phyloP scores from a whole-genome alignment of 92 coral and sea anemone species.

The Anthopleura xanthogrammica region DNA sequence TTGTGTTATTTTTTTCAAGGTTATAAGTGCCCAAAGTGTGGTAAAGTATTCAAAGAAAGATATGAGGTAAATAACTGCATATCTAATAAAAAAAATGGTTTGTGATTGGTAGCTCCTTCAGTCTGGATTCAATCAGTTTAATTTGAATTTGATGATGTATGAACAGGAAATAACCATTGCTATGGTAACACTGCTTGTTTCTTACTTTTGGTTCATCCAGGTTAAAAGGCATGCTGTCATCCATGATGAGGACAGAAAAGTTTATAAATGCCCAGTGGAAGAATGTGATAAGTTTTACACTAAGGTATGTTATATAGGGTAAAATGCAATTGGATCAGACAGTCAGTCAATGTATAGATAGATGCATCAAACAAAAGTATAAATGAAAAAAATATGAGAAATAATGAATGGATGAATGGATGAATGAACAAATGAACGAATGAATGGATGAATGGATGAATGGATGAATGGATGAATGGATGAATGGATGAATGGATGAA shows the following conservation, averaged over 20 bases:
- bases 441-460: not conserved
- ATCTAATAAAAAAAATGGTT: no score
- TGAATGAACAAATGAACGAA: not conserved
- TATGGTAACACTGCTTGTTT: no score
- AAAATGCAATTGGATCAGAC: no score
- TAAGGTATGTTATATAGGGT: conserved; percentile 44
- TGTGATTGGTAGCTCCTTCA: no score
- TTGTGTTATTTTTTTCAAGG: not conserved
- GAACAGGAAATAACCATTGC: no score
- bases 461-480: not conserved
- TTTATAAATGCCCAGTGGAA: conserved; percentile 70
- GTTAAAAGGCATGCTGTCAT: conserved; percentile 49
- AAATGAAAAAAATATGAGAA: not conserved
- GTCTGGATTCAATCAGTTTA: no score
- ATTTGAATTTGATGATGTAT: no score
- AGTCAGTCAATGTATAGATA: not conserved
- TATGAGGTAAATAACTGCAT: conserved; percentile 5
- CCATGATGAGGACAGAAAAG: conserved; percentile 52
- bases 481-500: not conserved
- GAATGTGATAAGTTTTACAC: conserved; percentile 67
- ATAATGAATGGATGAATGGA: not conserved
- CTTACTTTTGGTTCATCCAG: conserved; percentile 26
- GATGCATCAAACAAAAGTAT: no score
- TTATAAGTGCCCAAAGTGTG: conserved; percentile 21
- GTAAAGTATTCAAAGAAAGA: conserved; percentile 8